Evolutionary conservation across 2,113 vertebrate genomes (phyloP).

Genomic region (Prunella fulvescens): DNA sequence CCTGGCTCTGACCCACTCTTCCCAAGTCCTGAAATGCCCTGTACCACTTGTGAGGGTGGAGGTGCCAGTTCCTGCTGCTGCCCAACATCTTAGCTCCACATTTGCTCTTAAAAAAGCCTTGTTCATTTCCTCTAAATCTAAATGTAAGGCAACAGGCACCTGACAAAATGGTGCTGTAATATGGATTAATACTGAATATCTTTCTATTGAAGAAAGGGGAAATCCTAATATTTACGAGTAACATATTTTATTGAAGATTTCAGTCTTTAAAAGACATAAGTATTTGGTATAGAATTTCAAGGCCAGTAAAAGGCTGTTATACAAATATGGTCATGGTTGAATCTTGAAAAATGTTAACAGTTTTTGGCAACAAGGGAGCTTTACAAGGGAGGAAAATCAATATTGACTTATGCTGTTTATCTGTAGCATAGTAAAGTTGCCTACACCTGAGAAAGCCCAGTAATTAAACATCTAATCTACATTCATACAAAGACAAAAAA

Average conservation of each 20-base stretch:
- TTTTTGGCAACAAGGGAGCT: slow-evolving; percentile 3
- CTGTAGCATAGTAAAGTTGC: background rate
- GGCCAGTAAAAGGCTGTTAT: background rate
- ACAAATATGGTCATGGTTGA: slow-evolving; percentile 32
- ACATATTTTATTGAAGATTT: slow-evolving; percentile 37
- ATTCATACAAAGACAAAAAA: background rate
- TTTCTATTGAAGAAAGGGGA: background rate
- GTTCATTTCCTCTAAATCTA: background rate
- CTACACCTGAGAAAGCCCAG: slow-evolving; percentile 35
- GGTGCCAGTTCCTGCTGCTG: background rate
- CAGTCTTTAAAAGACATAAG: slow-evolving; percentile 31
- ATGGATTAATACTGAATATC: background rate
- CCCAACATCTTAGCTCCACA: background rate
- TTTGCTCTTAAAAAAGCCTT: background rate
- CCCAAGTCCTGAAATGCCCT: background rate
- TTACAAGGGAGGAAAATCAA: background rate
- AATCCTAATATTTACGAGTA: background rate
- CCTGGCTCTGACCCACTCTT: background rate
- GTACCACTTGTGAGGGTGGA: background rate
- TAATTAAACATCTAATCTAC: slow-evolving; percentile 18
- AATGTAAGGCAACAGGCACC: background rate
- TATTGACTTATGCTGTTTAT: slow-evolving; percentile 13
- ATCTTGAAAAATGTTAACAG: slow-evolving; percentile 32
- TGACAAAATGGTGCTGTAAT: background rate
- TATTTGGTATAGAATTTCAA: slow-evolving; percentile 42